Evolutionary conservation across 2,797 vertebrate genomes (phyloP).

Genomic region (Ciconia nigra): DNA sequence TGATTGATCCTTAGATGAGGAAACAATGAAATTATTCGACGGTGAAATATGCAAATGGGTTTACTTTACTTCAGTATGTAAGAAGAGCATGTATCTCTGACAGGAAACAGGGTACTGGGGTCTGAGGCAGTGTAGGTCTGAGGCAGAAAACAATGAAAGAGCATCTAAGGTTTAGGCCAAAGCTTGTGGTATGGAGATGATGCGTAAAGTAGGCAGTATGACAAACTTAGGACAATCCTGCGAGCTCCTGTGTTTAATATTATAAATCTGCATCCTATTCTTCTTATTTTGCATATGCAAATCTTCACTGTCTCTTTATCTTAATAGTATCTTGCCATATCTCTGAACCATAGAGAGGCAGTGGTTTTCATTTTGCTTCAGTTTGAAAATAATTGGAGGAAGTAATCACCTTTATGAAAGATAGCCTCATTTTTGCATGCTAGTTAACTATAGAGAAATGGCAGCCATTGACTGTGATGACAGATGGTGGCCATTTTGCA

Average conservation of each 20-base stretch:
- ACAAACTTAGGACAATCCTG: not conserved
- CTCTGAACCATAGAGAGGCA: not conserved
- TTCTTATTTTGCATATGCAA: not conserved
- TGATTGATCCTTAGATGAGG: not conserved
- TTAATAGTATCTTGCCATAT: not conserved
- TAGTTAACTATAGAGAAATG: not conserved
- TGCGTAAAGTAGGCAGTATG: not conserved
- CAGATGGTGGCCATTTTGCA: not conserved
- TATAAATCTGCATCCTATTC: not conserved
- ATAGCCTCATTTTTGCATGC: not conserved
- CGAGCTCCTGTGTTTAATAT: not conserved
- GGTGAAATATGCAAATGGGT: not conserved
- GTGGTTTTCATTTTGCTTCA: not conserved
- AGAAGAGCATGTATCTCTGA: not conserved
- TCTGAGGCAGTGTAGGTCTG: not conserved
- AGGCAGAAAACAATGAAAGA: not conserved
- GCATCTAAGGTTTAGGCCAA: not conserved
- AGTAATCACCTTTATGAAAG: not conserved
- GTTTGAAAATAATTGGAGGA: not conserved
- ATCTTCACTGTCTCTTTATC: not conserved
- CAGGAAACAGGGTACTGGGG: accelerated
- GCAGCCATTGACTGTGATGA: not conserved
- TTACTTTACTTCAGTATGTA: not conserved
- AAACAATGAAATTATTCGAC: not conserved
- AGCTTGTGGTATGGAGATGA: not conserved